Conservation (phyloP, 2,888 invertebrate genomes). For the Drosophila paranaensis region DNA sequence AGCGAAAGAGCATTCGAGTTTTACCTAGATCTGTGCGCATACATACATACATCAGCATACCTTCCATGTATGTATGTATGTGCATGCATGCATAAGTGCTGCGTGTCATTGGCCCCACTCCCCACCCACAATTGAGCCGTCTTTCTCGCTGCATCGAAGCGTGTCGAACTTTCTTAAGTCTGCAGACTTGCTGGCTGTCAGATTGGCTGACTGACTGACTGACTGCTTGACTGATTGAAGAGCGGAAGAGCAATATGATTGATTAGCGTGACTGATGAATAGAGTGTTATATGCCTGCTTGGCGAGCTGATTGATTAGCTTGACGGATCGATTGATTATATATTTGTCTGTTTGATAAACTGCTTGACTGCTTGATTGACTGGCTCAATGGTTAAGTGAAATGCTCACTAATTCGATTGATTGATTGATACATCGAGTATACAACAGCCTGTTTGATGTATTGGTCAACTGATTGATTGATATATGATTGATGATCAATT, state of each 20-base stretch:
- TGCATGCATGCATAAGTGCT: neutral
- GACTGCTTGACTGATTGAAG: neutral
- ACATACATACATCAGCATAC: neutral
- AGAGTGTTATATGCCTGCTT: no score
- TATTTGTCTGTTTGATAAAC: no score
- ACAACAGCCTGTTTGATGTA: no score
- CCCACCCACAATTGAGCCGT: constrained; percentile 21
- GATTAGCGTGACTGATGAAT: neutral
- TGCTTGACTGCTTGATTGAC: neutral
- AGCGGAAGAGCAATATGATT: neutral
- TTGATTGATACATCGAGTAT: neutral
- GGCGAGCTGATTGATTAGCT: no score
- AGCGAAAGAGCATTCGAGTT: constrained; percentile 15
- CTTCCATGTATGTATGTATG: neutral
- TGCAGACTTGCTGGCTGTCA: neutral
- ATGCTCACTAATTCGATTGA: no score
- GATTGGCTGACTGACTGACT: neutral
- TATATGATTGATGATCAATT: no score
- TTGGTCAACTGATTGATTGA: neutral
- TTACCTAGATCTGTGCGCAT: neutral
- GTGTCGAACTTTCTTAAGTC: constrained; percentile 28
- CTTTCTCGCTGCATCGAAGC: constrained; percentile 20
- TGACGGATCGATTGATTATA: no score
- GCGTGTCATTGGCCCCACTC: constrained; percentile 7
- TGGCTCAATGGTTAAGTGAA: neutral